Percentiles rank a stretch among this genome's conserved stretches.
Conservation (phyloP, 2,888 invertebrate species). For the Euclidia mi region DNA sequence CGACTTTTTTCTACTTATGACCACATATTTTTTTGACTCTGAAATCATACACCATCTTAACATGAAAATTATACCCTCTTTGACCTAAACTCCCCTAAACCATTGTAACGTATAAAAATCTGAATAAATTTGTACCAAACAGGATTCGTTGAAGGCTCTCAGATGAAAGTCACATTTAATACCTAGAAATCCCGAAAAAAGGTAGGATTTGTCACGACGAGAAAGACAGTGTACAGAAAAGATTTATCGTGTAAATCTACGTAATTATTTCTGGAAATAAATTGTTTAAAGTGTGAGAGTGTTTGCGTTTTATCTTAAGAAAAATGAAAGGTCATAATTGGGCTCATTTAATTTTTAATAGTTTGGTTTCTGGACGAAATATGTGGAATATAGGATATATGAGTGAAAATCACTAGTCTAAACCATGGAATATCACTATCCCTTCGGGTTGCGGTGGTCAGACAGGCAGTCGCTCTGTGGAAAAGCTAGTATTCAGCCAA, state of each 20-base stretch:
- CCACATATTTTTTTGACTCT: too few species aligned
- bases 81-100: too few species aligned
- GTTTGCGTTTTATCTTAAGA: slow-evolving; percentile 9
- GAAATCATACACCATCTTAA: too few species aligned
- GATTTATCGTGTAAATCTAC: slow-evolving; percentile 48
- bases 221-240: slow-evolving; percentile 33
- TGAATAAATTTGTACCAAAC: slow-evolving; percentile 13
- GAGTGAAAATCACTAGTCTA: too few species aligned
- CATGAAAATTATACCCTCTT: neutral
- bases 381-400: too few species aligned
- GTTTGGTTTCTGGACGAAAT: too few species aligned
- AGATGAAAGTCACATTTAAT: slow-evolving; percentile 52
- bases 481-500: too few species aligned
- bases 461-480: too few species aligned
- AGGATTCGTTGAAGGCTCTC: slow-evolving; percentile 16
- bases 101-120: neutral
- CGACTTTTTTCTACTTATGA: too few species aligned
- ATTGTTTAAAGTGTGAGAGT: slow-evolving; percentile 5
- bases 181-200: slow-evolving; percentile 46
- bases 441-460: too few species aligned
- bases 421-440: too few species aligned
- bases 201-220: slow-evolving; percentile 46
- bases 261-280: slow-evolving; percentile 36
- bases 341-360: neutral
- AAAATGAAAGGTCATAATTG: slow-evolving; percentile 11